Evolutionary conservation across 2,888 invertebrate genomes (phyloP), one percentile per base, ranked within the genome.

Genomic region (Resseliella maxima): DNA sequence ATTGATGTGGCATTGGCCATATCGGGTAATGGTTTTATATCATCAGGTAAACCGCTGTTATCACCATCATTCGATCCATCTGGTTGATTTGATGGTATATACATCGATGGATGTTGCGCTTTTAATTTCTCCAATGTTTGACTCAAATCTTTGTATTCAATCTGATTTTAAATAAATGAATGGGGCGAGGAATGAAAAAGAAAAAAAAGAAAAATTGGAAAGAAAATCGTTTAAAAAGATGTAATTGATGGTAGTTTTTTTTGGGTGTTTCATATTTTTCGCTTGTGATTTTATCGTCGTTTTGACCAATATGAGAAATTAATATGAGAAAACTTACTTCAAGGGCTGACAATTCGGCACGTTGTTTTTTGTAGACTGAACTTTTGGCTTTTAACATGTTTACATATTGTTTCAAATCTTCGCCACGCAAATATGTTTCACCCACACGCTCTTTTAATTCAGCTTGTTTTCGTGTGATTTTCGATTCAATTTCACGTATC

Each of bases 331-430:
- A 21, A 27, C 36, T 88, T 89, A 92, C 92, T 91, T 94, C 94
- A 87, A 96, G 91, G 86, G 94, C 94, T 10, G 95, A 94, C 88
- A 96, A 91, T 90, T 96, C 95, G 85, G 94, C 93, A 89, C 95
- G 92, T 90, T 95, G 95, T 89, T 95, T 94, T 91, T 97, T 97
- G 90, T 97, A 97, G 15, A 95, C 92, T 10, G 94, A 94, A 89
- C 96, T 96, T 90, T 96, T 96, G 86, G 94, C 94, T 87, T 97
- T 93, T 87, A 97, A 91, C 88, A 95, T 94, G 89, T 94, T 95
- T 24, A 97, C 95, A 90, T 97, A 97, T 88, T 94, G 94, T 90
- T 97, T 96, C 89, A 97, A 94, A 91, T 97, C 96, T 87, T 96
- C 96, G 38, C 96, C 96, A 88, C 95, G 93, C 35, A 96, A 92